Evolutionary conservation across 1,140 invertebrate species (phyloP), one percentile per base, ranked within the genome.

Genomic region (Ridgeia piscesae): DNA sequence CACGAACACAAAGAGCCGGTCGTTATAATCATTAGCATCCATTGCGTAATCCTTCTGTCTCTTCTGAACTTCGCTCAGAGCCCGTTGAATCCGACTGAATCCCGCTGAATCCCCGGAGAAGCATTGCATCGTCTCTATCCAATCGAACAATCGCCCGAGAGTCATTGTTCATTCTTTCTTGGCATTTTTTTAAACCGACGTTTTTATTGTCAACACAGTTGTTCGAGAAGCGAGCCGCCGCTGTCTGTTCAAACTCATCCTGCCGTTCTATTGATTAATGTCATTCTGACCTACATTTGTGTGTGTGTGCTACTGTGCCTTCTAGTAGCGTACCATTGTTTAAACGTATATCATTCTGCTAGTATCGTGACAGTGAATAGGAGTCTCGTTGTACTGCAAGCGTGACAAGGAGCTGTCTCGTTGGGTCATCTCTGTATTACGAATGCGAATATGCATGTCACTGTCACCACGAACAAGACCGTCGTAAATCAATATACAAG

Each of bases 141-240:
- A 77, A 77, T 77, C 58, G 58, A 77, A 77, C 14, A 77, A 77
- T 77, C 17, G 58, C 58, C 17, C 58, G 58, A 77, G 58, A 77
- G 58, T 77, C 58, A 77, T 77, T 77, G 58, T 77, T 77, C 58
- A 77, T 77, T 77, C 58, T 77, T 77, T 77, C 58, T 77, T 77
- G 17, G 0, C 58, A 77, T 77, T 77, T 77, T 42, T 77, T 77
- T 77, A 77, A 77, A 77, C 58, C 17, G 17, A 27, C 58, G 58
- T 77, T 77, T 77, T 77, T 77, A 77, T 77, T 77, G 58, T 77
- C 58, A 77, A 77, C 58, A 77, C 58, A 77, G 58, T 77, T 21
- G 58, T 77, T 77, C 11, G 58, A 17, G 58, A 77, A 77, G 58
- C 58, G 27, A 77, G 58, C 58, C 58, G 27, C 17, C 58, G 58